Percentiles rank a stretch among this genome's conserved stretches.
Conservation (phyloP, 2,797 vertebrate genomes). For the Labroides dimidiatus region DNA sequence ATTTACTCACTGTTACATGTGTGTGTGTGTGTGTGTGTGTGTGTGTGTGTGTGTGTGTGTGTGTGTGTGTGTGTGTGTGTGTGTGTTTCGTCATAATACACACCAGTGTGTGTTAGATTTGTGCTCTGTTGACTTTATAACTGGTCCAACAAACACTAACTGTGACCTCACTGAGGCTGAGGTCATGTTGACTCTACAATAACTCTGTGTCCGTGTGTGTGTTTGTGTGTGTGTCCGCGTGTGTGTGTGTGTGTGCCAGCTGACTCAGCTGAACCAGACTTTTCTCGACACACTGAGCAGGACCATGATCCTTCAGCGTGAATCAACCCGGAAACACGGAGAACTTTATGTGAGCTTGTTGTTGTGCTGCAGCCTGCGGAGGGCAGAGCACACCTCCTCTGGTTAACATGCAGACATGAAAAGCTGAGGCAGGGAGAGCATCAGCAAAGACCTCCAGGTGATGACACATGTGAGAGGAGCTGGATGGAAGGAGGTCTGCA, state of each 20-base stretch:
- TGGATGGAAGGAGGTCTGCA: too few relatives aligned
- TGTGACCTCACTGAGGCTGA: conserved; percentile 57
- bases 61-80: background rate
- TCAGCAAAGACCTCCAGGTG: too few relatives aligned
- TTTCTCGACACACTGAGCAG: conserved; percentile 31
- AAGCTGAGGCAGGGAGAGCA: too few relatives aligned
- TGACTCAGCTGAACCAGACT: conserved; percentile 62
- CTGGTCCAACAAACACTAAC: conserved; percentile 30
- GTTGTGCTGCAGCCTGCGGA: too few relatives aligned
- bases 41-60: background rate
- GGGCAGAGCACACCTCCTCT: too few relatives aligned
- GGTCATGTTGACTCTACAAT: conserved; percentile 66
- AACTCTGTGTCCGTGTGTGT: background rate
- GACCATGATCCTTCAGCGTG: conserved; percentile 9
- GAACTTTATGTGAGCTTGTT: too few relatives aligned
- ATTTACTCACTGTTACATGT: background rate
- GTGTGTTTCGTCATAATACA: background rate
- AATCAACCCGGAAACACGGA: conserved; percentile 20
- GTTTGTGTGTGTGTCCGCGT: background rate
- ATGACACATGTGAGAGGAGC: too few relatives aligned
- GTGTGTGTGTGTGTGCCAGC: conserved; percentile 41
- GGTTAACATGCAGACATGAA: too few relatives aligned
- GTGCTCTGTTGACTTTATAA: conserved; percentile 6
- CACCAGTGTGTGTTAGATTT: background rate
- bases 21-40: too few relatives aligned